These are phyloP conservation scores for Pandemis corylana DNA, from an alignment of 2,888 invertebrate species.

Conservation along the genomic window DNA sequence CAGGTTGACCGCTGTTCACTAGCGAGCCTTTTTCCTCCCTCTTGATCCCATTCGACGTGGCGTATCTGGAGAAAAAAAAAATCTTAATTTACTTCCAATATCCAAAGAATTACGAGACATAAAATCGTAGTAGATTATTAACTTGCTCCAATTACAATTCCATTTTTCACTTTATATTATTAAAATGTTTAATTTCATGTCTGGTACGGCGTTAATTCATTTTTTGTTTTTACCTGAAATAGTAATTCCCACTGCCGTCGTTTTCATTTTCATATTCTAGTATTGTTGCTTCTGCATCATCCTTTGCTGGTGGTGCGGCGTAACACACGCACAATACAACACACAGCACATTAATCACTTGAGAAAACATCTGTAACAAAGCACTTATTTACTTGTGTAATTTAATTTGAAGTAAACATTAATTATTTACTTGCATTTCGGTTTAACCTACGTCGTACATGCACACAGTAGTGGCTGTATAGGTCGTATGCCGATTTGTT, in stretches of 20 bases:
- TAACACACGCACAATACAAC: background rate
- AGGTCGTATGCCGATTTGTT: background rate
- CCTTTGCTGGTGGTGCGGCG: background rate
- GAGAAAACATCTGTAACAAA: background rate
- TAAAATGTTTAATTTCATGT: too few species aligned
- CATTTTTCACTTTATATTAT: too few species aligned
- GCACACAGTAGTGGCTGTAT: background rate
- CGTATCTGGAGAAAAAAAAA: too few species aligned
- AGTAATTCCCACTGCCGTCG: slow-evolving; percentile 53
- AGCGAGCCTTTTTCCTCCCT: too few species aligned
- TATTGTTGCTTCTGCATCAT: slow-evolving; percentile 5
- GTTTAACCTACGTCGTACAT: background rate
- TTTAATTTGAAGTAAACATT: background rate
- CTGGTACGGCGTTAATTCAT: too few species aligned
- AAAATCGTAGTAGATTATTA: too few species aligned
- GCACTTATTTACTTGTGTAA: background rate
- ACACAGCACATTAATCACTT: background rate
- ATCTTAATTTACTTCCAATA: too few species aligned
- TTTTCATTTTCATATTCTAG: slow-evolving; percentile 1
- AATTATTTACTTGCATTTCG: background rate
- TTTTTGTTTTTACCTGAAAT: slow-evolving; percentile 51
- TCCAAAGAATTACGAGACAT: too few species aligned
- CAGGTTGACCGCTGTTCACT: too few species aligned
- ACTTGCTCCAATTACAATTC: too few species aligned
- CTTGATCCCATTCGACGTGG: too few species aligned